Base-by-base conservation (phyloP, 1,140 invertebrate genomes). In the Pemphigus obesinymphae region DNA sequence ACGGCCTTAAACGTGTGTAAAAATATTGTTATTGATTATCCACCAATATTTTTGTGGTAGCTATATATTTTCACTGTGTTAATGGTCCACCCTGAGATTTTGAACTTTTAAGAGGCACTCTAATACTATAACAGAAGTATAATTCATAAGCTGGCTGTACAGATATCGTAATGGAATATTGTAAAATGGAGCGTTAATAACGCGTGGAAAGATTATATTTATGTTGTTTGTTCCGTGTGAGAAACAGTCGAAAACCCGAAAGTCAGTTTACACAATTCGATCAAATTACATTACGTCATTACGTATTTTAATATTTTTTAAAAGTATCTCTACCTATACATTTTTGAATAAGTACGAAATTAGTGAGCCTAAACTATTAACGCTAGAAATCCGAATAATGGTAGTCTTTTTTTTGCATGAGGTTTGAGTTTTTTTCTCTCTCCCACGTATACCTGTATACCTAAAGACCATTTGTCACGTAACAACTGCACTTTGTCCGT, bases 401-500 rank as follows among this genome's bases (percentile, higher is more conserved):
- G 34, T 40, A 13, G 7, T 13, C 2, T 70, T 23, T 40, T 55
- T 8, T 55, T 43, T 43, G 43, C 34, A 15, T 5, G 15, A 70
- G 23, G 43, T 37, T 70, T 26, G 37, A 70, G 31, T 5, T 26
- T 43, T n/a, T 43, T 66, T 37, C 31, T 23, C 29, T 70, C 37
- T n/a, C 61, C n/a, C 11, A 70, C 34, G n/a, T n/a, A n/a, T 15
- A 17, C 68, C 26, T 26, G 7, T 43, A 8, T 45, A 61, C 55
- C 76, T 45, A n/a, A 80, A 17, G 34, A 80, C 55, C 76, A 80
- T 80, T 80, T 80, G 55, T 80, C 76, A 80, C 53, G 76, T 63
- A 80, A 80, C 37, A 63, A 80, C 76, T 80, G 76, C 55, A 61
- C 76, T 80, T 80, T 80, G 76, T 80, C n/a, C 34, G 76, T 80